Evolutionary conservation across 92 coral and sea anemone species (phyloP), one percentile per base, ranked within the genome.

Genomic region (Palythoa grandis): DNA sequence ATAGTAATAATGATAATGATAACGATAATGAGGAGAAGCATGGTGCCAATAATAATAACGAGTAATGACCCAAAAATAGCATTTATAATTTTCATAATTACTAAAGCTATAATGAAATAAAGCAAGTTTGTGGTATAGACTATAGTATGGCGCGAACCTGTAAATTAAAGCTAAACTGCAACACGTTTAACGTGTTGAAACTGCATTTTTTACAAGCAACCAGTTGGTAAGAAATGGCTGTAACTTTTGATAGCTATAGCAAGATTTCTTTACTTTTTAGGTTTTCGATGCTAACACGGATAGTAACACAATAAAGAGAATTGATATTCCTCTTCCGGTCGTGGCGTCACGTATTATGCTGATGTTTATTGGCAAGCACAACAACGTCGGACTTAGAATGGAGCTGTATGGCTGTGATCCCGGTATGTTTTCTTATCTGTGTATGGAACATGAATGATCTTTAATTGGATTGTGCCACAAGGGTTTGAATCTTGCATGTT

Each of bases 321-420:
- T 87, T 24, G 39, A 90, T n/a, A 83, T 94, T 19, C 91, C 95
- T 23, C 87, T 87, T 56, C 97, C 97, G 0, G 95, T 94, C 22
- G 66, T 88, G 0, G 89, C 97, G 66, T 70, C 91, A 61, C n/a
- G 50, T 15, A 87, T 94, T n/a, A 85, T 94, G 84, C 5, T 94
- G 70, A 19, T 29, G 1, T 79, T 89, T 35, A 65, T 85, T n/a
- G 71, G 53, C 3, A 73, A 50, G 74, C 57, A 90, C 47, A 89
- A 90, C 65, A 93, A 93, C 70, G 91, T 84, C 11, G 95, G 91
- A 70, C 79, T 94, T 47, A 91, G 97, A 68, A 90, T 94, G 97
- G 95, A 94, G 68, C 74, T 94, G 39, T 94, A 92, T 83, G 97
- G 97, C 16, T 94, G 97, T 73, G 71, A 88, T 38, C 95, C 97